These are phyloP conservation scores for Colistium nudipinnis DNA, from an alignment of 2,113 vertebrate genomes.

Conservation along the genomic window DNA sequence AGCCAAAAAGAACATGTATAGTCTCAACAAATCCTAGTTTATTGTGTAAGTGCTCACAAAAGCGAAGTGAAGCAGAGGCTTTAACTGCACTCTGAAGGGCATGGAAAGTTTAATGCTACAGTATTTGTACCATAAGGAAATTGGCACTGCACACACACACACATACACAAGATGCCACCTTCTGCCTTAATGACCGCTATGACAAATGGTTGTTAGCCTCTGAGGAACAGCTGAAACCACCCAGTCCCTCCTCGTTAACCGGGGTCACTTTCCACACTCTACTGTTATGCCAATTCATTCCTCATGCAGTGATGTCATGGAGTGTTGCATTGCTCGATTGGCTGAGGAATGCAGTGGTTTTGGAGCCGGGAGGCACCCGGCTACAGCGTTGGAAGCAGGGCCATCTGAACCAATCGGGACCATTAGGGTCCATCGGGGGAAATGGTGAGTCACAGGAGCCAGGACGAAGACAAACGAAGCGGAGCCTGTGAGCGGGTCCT, in stretches of 20 bases:
- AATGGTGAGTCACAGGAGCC: slow-evolving; percentile 42
- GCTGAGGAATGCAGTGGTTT: slow-evolving; percentile 79
- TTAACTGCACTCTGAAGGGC: slow-evolving; percentile 34
- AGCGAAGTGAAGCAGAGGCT: slow-evolving; percentile 43
- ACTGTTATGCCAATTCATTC: slow-evolving; percentile 75
- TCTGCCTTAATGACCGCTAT: slow-evolving; percentile 39
- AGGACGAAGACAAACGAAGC: neutral
- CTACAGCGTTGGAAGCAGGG: slow-evolving; percentile 31
- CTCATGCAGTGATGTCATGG: slow-evolving; percentile 78
- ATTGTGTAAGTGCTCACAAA: slow-evolving; percentile 56
- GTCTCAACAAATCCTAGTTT: slow-evolving; percentile 13
- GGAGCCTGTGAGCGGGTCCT: neutral
- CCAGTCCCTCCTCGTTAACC: slow-evolving; percentile 61
- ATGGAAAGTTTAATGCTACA: slow-evolving; percentile 38
- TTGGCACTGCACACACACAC: neutral
- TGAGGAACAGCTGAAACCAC: slow-evolving; percentile 36
- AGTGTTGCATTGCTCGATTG: slow-evolving; percentile 61
- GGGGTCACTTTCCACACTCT: slow-evolving; percentile 67
- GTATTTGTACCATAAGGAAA: slow-evolving; percentile 44
- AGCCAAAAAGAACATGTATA: too few relatives aligned
- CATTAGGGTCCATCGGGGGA: slow-evolving; percentile 31
- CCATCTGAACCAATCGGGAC: slow-evolving; percentile 43
- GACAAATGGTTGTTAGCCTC: slow-evolving; percentile 42
- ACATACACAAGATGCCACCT: slow-evolving; percentile 3
- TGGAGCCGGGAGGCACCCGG: slow-evolving; percentile 40